Evolutionary conservation across 2,113 vertebrate species (phyloP).

Genomic region (Megalops atlanticus): DNA sequence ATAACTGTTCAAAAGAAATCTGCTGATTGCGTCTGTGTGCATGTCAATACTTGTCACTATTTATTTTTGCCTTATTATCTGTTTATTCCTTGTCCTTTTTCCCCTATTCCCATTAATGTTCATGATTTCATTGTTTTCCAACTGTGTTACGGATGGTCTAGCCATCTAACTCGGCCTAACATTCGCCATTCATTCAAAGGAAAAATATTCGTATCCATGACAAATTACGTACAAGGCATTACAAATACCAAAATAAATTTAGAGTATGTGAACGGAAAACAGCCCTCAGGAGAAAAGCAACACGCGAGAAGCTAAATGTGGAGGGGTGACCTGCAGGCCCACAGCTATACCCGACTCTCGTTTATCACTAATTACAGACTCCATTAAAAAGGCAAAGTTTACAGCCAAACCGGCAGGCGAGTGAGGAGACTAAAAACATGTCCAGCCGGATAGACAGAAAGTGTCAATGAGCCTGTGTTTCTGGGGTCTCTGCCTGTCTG

Average conservation of each 20-base stretch:
- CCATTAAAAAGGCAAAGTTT: slow-evolving; percentile 87
- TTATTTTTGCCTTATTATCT: no score
- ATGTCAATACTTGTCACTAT: no score
- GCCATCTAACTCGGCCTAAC: neutral
- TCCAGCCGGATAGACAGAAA: slow-evolving; percentile 81
- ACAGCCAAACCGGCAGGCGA: slow-evolving; percentile 76
- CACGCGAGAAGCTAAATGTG: slow-evolving; percentile 78
- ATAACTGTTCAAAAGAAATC: no score
- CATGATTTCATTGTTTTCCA: no score
- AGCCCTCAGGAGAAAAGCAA: slow-evolving; percentile 60
- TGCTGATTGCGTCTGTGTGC: no score
- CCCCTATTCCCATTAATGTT: no score
- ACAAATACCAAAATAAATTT: slow-evolving; percentile 4
- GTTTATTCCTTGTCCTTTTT: no score
- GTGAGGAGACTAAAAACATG: slow-evolving; percentile 91
- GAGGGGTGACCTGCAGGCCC: slow-evolving; percentile 80
- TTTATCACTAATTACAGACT: slow-evolving; percentile 88
- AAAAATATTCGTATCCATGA: slow-evolving; percentile 6
- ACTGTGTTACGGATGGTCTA: neutral
- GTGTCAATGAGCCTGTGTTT: slow-evolving; percentile 90
- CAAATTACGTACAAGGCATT: neutral
- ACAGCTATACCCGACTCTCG: slow-evolving; percentile 81
- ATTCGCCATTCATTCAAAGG: neutral
- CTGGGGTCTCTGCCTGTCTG: slow-evolving; percentile 82
- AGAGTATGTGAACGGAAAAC: neutral